These are phyloP conservation scores for Apoderus coryli DNA, from an alignment of 2,888 invertebrate genomes.

Conservation along the genomic window DNA sequence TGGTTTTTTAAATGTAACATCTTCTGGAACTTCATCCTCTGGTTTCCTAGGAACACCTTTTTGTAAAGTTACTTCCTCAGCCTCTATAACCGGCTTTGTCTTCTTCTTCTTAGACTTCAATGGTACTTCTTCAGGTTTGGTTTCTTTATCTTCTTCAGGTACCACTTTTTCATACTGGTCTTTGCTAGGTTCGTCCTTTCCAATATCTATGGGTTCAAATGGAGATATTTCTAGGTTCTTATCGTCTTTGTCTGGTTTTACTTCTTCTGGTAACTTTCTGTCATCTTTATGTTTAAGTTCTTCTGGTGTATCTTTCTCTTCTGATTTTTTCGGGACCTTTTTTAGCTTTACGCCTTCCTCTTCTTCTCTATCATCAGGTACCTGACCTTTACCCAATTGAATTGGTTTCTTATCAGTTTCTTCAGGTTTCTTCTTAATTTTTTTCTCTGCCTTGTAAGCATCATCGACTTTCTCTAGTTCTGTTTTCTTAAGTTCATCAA, in stretches of 20 bases:
- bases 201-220: slow-evolving; percentile 31
- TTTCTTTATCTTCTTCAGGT: slow-evolving; percentile 28
- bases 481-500: slow-evolving; percentile 29
- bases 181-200: slow-evolving; percentile 28
- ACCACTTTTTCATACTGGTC: slow-evolving; percentile 28
- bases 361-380: slow-evolving; percentile 26
- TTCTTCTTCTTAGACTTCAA: slow-evolving; percentile 23
- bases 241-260: slow-evolving; percentile 22
- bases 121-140: slow-evolving; percentile 26
- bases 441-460: slow-evolving; percentile 24
- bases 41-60: slow-evolving; percentile 24
- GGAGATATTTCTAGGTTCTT: slow-evolving; percentile 24
- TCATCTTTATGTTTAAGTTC: slow-evolving; percentile 19
- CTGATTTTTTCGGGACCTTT: slow-evolving; percentile 34
- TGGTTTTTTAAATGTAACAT: slow-evolving; percentile 21
- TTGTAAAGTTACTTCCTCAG: slow-evolving; percentile 22
- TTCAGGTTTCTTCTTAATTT: slow-evolving; percentile 22
- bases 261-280: slow-evolving; percentile 19
- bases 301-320: slow-evolving; percentile 22
- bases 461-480: slow-evolving; percentile 33
- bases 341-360: slow-evolving; percentile 36
- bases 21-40: slow-evolving; percentile 21
- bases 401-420: slow-evolving; percentile 31
- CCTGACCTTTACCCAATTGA: slow-evolving; percentile 41
- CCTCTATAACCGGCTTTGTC: slow-evolving; percentile 28